Conservation (phyloP, 2,888 invertebrate species). For the Ornithoptera alexandrae region DNA sequence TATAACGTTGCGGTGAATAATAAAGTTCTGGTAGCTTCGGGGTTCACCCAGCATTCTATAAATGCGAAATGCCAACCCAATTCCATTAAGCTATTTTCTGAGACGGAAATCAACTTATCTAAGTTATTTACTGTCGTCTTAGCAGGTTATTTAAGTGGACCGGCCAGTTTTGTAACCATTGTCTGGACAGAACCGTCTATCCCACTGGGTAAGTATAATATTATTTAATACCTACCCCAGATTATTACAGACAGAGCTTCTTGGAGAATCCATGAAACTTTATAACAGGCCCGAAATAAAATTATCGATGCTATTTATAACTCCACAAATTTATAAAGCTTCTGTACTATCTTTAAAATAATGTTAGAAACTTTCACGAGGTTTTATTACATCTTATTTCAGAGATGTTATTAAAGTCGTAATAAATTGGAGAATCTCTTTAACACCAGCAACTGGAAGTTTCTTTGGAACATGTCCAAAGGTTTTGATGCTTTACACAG, state of each 20-base stretch:
- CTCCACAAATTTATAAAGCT: neutral
- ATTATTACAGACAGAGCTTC: constrained; percentile 1
- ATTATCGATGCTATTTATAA: constrained; percentile 4
- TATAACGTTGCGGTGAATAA: constrained; percentile 9
- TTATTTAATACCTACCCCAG: constrained; percentile 12
- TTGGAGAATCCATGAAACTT: neutral
- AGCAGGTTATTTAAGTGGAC: constrained; percentile 37
- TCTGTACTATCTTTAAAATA: constrained; percentile 6
- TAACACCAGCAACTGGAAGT: constrained; percentile 14
- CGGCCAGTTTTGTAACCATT: constrained; percentile 38
- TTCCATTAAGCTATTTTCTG: constrained; percentile 31
- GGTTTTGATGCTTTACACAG: constrained; percentile 8
- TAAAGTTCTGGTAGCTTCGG: constrained; percentile 6
- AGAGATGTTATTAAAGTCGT: constrained; percentile 18
- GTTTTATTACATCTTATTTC: constrained; percentile 19
- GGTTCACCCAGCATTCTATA: constrained; percentile 23
- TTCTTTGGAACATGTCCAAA: constrained; percentile 24
- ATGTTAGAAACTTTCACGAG: constrained; percentile 9
- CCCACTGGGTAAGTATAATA: constrained; percentile 30
- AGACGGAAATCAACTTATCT: constrained; percentile 37
- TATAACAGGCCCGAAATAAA: neutral
- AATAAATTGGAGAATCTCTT: constrained; percentile 24
- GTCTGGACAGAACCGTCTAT: constrained; percentile 40
- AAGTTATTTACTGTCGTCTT: constrained; percentile 37
- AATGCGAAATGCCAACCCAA: constrained; percentile 28